Evolutionary conservation across 2,113 vertebrate genomes (phyloP).

Genomic region (Cettia cetti): DNA sequence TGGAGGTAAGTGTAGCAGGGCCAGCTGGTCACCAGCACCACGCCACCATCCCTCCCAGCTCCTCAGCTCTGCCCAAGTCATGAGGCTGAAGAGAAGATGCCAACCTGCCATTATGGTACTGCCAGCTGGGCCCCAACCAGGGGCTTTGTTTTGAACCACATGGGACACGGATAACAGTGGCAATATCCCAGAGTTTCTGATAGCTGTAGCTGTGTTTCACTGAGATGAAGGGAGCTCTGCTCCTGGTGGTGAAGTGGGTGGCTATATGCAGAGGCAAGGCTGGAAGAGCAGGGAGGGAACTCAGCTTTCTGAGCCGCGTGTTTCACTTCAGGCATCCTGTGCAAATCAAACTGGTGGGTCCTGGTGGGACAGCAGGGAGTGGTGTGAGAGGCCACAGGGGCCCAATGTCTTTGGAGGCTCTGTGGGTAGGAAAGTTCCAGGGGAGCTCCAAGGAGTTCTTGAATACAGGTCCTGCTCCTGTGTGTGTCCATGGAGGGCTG

Average conservation of each 20-base stretch:
- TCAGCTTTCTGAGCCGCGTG: background rate
- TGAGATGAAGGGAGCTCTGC: background rate
- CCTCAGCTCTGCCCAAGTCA: background rate
- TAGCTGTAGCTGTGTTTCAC: background rate
- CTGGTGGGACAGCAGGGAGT: accelerated
- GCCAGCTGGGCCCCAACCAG: accelerated
- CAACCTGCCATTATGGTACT: accelerated
- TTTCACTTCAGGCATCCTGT: background rate
- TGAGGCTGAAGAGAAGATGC: background rate
- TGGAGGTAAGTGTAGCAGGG: constrained; percentile 79
- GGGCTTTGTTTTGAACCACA: background rate
- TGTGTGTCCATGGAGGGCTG: background rate
- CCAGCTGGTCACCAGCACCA: accelerated
- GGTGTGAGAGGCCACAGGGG: background rate
- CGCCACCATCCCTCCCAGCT: accelerated
- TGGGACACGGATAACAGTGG: accelerated
- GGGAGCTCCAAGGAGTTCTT: background rate
- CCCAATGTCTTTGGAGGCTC: accelerated
- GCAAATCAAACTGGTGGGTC: background rate
- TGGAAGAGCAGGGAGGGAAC: background rate
- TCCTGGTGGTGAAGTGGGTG: background rate
- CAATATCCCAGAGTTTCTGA: background rate
- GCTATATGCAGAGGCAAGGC: background rate
- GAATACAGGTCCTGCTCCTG: background rate
- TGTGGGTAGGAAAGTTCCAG: background rate